Conservation (phyloP, 2,113 vertebrate species). For the Carassius auratus region DNA sequence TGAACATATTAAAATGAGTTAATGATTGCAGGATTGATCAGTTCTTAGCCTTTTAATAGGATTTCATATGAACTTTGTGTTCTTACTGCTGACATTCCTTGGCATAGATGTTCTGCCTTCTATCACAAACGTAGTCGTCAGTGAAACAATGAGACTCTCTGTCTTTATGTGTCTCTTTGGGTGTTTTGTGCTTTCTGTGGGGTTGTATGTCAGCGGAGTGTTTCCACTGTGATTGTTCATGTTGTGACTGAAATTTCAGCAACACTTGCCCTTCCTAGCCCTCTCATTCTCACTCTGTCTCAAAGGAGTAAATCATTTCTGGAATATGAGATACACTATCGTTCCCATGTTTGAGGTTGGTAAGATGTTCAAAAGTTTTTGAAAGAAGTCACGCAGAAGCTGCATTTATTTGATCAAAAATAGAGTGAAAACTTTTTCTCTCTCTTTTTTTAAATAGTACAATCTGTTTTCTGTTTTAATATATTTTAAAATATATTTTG, state of each 20-base stretch:
- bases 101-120: not conserved
- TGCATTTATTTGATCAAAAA: not conserved
- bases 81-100: not conserved
- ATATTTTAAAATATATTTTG: not conserved
- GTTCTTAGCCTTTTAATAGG: not conserved
- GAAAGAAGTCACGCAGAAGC: not conserved
- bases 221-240: conserved; percentile 4
- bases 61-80: not conserved
- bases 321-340: not conserved
- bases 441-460: not conserved
- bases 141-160: not conserved
- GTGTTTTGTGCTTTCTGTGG: not conserved
- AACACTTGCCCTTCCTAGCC: not conserved
- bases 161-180: not conserved
- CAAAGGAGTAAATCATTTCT: not conserved
- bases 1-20: not conserved
- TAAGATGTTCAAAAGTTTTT: not conserved
- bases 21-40: not conserved
- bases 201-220: not conserved
- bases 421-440: not conserved
- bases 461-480: not conserved
- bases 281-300: not conserved
- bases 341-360: not conserved
- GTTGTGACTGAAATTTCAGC: conserved; percentile 23
- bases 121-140: not conserved